Evolutionary conservation across 2,888 invertebrate species (phyloP), one percentile per base, ranked within the genome.

Genomic region (Harpalus rufipes): DNA sequence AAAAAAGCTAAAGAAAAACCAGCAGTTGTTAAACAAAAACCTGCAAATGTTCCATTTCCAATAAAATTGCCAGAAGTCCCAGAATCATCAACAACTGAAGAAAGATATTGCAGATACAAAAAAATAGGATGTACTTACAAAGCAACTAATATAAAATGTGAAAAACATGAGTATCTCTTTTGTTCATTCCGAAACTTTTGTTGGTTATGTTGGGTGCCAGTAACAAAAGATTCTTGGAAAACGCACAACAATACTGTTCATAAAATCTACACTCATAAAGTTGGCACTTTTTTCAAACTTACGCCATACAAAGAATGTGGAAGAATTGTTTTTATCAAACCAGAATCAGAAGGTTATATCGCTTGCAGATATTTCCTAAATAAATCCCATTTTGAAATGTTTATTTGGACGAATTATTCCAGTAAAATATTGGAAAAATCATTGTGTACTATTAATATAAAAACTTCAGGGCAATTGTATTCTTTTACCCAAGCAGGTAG

Each of bases 61-160:
- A 5, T 32, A 32, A 5, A 32, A 14, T 18, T 18, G 21, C 21
- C n/a, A 59, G 16, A 4, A 16, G 14, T 59, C 7, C 16, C 59
- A 59, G 7, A 14, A 59, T 16, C 59, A 59, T 59, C 16, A 59
- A 59, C 2, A 14, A 59, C 2, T 59, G 16, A 14, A 14, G 14
- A 68, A 12, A 68, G 10, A n/a, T n/a, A 10, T 14, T 74, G 74
- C 18, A 16, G 51, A 41, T 16, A 41, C 14, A 6, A 39, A 44
- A 8, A 16, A 7, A 0, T 6, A 41, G 74, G 74, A 7, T 74
- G 74, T 14, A 74, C 41, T 14, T 44, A 10, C 12, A 51, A 41
- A 39, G 74, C 39, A 12, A 41, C 18, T 16, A 16, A 44, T 4
- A 74, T 41, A 12, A 74, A 74, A 74, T 74, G 74, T 74, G 51